phyloP scores from a whole-genome alignment of 2,797 vertebrate genomes.

The Gallinago stenura region DNA sequence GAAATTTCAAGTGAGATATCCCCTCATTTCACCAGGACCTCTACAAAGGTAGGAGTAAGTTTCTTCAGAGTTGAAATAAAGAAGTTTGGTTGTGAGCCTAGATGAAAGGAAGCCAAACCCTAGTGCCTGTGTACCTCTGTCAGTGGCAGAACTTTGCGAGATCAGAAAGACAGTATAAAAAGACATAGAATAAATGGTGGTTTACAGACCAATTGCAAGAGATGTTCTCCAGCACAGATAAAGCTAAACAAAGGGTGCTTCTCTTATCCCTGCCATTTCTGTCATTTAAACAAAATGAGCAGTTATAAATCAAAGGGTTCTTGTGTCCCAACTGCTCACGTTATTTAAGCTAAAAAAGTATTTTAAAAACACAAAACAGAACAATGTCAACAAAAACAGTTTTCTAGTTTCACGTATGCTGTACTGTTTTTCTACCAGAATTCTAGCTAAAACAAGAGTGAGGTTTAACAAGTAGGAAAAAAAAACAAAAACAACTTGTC shows the following conservation, averaged over 20 bases:
- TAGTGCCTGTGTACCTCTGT: background rate
- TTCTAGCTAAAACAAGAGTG: background rate
- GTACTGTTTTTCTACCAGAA: background rate
- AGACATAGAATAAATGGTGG: background rate
- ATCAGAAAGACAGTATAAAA: background rate
- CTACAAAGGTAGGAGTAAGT: background rate
- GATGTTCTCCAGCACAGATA: background rate
- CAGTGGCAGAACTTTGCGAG: background rate
- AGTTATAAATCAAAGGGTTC: background rate
- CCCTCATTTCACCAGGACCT: background rate
- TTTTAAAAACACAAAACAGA: background rate
- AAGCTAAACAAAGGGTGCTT: background rate
- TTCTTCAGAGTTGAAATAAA: background rate
- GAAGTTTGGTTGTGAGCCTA: background rate
- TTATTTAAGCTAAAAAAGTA: background rate
- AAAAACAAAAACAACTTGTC: background rate
- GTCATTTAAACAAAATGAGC: background rate
- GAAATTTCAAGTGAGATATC: background rate
- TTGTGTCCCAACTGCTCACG: background rate
- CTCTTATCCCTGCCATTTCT: background rate
- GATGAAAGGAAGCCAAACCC: background rate
- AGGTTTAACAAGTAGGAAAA: background rate
- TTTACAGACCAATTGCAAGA: background rate
- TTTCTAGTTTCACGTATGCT: background rate
- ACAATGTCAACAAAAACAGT: background rate